phyloP scores from a whole-genome alignment of 2,113 vertebrate species.

The Pyrgilauda ruficollis region DNA sequence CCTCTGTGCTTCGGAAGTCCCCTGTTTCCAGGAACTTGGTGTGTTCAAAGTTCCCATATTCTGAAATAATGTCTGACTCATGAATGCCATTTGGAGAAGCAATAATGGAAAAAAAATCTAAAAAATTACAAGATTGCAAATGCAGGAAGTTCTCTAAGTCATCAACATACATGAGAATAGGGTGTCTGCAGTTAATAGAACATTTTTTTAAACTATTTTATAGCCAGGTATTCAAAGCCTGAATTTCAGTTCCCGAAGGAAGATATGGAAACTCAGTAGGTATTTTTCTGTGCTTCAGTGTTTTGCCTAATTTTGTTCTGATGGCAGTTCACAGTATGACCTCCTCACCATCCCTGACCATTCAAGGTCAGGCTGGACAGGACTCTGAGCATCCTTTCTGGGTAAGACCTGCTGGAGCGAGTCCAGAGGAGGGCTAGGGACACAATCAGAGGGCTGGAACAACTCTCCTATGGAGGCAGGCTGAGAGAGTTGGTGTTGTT shows the following conservation, averaged over 20 bases:
- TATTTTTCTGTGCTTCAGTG: not conserved
- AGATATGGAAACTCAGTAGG: not conserved
- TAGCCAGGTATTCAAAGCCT: not conserved
- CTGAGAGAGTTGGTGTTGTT: not conserved
- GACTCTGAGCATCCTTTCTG: not conserved
- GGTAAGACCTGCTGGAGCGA: not conserved
- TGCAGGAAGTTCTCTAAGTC: not conserved
- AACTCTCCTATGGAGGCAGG: not conserved
- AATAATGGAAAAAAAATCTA: not conserved
- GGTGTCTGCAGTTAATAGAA: not conserved
- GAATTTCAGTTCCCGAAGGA: not conserved
- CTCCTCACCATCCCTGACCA: not conserved
- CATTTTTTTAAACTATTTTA: not conserved
- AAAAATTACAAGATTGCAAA: not conserved
- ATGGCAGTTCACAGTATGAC: not conserved
- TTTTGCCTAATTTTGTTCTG: not conserved
- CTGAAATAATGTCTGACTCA: not conserved
- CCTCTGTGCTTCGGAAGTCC: not conserved
- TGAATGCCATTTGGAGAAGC: not conserved
- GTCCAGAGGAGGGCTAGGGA: not conserved
- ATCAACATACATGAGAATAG: not conserved
- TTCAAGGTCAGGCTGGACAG: not conserved
- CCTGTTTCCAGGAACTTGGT: not conserved
- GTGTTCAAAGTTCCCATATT: not conserved
- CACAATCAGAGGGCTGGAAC: not conserved